Evolutionary conservation across 2,797 vertebrate genomes (phyloP).

Genomic region (Leptoclinus maculatus): DNA sequence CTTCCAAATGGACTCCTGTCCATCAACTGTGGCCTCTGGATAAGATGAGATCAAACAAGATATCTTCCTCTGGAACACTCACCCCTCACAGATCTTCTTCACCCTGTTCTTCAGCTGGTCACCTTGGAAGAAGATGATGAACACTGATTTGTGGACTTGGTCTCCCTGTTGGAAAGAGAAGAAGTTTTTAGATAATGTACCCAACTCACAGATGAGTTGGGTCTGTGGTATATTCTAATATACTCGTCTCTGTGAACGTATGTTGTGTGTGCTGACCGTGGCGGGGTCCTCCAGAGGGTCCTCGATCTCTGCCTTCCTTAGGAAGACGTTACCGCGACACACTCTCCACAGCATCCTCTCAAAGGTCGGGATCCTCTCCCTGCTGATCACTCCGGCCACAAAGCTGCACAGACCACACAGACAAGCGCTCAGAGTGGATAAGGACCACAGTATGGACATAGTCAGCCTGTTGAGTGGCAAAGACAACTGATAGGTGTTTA

Average conservation of each 20-base stretch:
- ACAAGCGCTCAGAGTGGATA: not conserved
- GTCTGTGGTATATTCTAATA: too few species aligned
- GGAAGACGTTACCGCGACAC: constrained; percentile 96
- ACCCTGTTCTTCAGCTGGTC: constrained; percentile 96
- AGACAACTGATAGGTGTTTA: not conserved
- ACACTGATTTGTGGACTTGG: constrained; percentile 96
- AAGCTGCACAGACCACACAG: constrained; percentile 82
- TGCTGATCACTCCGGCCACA: constrained; percentile 96
- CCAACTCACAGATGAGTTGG: not conserved
- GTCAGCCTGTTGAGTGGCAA: not conserved
- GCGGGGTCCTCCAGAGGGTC: constrained; percentile 96
- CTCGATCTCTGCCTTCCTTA: constrained; percentile 96
- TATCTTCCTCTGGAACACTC: constrained; percentile 19
- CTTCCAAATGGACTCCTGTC: not conserved
- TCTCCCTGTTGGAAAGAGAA: constrained; percentile 85
- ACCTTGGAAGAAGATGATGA: constrained; percentile 98
- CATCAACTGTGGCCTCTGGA: not conserved
- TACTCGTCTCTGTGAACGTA: not conserved
- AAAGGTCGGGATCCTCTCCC: constrained; percentile 95
- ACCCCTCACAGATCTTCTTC: constrained; percentile 98
- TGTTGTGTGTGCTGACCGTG: constrained; percentile 83
- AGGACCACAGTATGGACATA: not conserved
- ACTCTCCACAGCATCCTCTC: constrained; percentile 98
- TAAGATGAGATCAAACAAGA: not conserved
- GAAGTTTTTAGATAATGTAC: not conserved